phyloP scores from a whole-genome alignment of 2,888 invertebrate genomes.

The Cerastis rubricosa region DNA sequence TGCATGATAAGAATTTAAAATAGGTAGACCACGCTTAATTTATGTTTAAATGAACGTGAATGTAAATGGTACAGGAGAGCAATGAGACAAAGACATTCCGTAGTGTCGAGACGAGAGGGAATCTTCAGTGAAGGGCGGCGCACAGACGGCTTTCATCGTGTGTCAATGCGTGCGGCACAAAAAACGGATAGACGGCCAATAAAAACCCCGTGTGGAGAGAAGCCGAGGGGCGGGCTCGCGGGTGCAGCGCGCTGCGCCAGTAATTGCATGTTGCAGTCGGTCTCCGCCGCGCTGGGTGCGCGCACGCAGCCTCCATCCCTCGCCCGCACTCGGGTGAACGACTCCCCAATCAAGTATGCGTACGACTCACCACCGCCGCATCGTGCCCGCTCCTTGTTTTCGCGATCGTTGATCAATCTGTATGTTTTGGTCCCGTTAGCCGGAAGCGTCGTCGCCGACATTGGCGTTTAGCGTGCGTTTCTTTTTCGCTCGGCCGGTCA shows the following conservation, averaged over 20 bases:
- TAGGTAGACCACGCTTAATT: slow-evolving; percentile 46
- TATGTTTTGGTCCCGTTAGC: slow-evolving; percentile 77
- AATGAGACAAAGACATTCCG: slow-evolving; percentile 86
- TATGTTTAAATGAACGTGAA: slow-evolving; percentile 62
- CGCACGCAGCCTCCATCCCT: slow-evolving; percentile 86
- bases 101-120: slow-evolving; percentile 84
- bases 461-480: slow-evolving; percentile 79
- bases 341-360: slow-evolving; percentile 76
- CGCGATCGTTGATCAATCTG: slow-evolving; percentile 73
- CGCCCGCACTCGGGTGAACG: slow-evolving; percentile 65
- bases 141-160: slow-evolving; percentile 87
- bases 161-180: slow-evolving; percentile 86
- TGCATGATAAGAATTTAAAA: slow-evolving; percentile 24
- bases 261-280: slow-evolving; percentile 87
- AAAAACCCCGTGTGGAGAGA: slow-evolving; percentile 88
- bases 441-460: slow-evolving; percentile 75
- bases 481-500: slow-evolving; percentile 76
- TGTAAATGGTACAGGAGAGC: slow-evolving; percentile 70
- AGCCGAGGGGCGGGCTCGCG: slow-evolving; percentile 88
- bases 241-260: slow-evolving; percentile 82
- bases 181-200: slow-evolving; percentile 89
- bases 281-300: slow-evolving; percentile 86
- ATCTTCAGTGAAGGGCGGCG: slow-evolving; percentile 85
- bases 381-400: slow-evolving; percentile 69
- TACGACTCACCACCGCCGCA: slow-evolving; percentile 69